Conservation (phyloP, 2,113 vertebrate genomes). For the Eulemur macaco region DNA sequence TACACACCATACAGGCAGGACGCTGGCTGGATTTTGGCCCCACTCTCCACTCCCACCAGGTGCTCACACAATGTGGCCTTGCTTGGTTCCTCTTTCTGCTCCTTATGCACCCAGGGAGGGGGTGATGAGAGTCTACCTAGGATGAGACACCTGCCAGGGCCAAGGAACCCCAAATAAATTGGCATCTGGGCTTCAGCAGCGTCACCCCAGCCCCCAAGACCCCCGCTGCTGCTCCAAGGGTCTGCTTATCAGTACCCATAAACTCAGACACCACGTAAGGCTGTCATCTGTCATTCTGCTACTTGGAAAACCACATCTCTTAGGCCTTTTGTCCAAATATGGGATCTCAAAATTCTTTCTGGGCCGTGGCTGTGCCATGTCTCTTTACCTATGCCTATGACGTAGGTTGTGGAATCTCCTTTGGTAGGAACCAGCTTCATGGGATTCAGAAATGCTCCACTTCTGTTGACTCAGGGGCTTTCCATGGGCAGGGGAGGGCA, state of each 20-base stretch:
- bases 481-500: not conserved
- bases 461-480: not conserved
- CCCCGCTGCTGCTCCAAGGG: not conserved
- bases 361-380: not conserved
- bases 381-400: accelerated
- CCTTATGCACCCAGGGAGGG: not conserved
- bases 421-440: not conserved
- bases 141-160: not conserved
- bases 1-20: not conserved
- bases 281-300: not conserved
- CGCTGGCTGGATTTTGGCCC: not conserved
- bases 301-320: not conserved
- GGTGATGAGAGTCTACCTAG: not conserved
- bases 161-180: not conserved
- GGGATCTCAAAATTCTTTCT: not conserved
- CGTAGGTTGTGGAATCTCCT: not conserved
- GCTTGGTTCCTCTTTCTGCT: not conserved
- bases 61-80: too few species aligned
- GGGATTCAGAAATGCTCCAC: not conserved
- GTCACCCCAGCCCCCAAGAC: too few species aligned
- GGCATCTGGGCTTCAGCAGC: not conserved
- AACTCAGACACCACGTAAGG: accelerated
- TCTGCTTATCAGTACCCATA: too few species aligned
- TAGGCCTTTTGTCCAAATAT: not conserved
- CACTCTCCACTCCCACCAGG: not conserved